Evolutionary conservation across 2,113 vertebrate genomes (phyloP).

Genomic region (Heterocephalus glaber): DNA sequence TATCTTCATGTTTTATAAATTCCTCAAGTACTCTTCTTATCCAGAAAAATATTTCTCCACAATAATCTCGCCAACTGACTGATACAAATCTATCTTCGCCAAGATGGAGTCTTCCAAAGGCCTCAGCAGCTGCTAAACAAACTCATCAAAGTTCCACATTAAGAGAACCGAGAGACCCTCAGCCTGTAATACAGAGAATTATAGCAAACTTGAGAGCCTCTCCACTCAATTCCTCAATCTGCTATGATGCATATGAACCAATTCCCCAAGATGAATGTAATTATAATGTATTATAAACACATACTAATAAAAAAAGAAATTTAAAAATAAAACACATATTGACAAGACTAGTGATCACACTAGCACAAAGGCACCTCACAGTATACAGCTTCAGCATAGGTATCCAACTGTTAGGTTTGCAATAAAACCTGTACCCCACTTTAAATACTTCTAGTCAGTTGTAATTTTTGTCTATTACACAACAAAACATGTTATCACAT

Average conservation of each 20-base stretch:
- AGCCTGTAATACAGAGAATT: not conserved
- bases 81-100: not conserved
- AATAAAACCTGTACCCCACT: not conserved
- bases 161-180: not conserved
- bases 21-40: not conserved
- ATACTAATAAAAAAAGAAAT: not conserved
- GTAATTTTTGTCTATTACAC: not conserved
- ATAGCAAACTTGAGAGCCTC: not conserved
- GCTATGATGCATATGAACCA: not conserved
- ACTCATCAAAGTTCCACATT: not conserved
- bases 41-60: not conserved
- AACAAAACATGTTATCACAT: constrained; percentile 4
- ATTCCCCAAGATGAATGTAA: not conserved
- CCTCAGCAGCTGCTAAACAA: not conserved
- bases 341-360: not conserved
- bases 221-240: not conserved
- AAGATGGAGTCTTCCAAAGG: constrained; percentile 41
- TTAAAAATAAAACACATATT: not conserved
- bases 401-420: not conserved
- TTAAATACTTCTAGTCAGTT: not conserved
- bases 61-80: not conserved
- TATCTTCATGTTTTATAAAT: not conserved
- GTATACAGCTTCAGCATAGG: not conserved
- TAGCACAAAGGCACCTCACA: not conserved
- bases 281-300: not conserved